Evolutionary conservation across 2,797 vertebrate species (phyloP).

Genomic region (Gadopsis marmoratus): DNA sequence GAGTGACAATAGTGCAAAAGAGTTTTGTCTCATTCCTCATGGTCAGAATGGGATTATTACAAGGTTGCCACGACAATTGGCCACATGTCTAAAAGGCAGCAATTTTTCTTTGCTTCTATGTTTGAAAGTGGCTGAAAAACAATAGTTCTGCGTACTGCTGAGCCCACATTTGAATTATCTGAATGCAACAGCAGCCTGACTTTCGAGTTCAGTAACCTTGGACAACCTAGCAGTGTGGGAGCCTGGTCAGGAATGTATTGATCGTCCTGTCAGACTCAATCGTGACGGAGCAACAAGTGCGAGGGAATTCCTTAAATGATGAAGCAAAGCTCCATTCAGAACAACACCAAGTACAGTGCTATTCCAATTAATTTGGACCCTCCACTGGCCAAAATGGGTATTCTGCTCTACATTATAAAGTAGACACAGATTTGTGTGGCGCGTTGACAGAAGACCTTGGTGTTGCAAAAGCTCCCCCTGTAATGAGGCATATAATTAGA

Average conservation of each 20-base stretch:
- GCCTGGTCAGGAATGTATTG: not conserved
- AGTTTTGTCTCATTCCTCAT: too few species aligned
- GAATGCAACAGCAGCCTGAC: not conserved
- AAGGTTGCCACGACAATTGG: too few species aligned
- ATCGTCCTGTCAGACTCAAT: constrained; percentile 16
- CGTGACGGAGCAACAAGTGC: not conserved
- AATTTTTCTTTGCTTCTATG: not conserved
- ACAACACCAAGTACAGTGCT: constrained; percentile 2
- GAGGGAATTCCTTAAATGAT: constrained; percentile 26
- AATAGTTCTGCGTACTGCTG: not conserved
- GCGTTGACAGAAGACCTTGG: constrained; percentile 48
- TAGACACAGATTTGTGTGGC: constrained; percentile 23
- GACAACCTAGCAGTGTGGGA: not conserved
- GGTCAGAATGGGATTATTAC: too few species aligned
- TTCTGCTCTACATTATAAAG: constrained; percentile 63
- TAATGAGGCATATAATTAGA: constrained; percentile 71
- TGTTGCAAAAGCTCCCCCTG: constrained; percentile 38
- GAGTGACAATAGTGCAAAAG: too few species aligned
- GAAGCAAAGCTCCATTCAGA: not conserved
- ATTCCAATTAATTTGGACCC: constrained; percentile 33
- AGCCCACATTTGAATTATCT: not conserved
- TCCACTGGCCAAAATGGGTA: constrained; percentile 2
- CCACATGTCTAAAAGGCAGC: not conserved
- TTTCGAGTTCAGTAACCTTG: not conserved
- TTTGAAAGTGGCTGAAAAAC: not conserved